A percentile compares a stretch with the other conserved stretches of the same genome.
Conservation (phyloP, 2,888 invertebrate genomes). For the Euzetes globulus region DNA sequence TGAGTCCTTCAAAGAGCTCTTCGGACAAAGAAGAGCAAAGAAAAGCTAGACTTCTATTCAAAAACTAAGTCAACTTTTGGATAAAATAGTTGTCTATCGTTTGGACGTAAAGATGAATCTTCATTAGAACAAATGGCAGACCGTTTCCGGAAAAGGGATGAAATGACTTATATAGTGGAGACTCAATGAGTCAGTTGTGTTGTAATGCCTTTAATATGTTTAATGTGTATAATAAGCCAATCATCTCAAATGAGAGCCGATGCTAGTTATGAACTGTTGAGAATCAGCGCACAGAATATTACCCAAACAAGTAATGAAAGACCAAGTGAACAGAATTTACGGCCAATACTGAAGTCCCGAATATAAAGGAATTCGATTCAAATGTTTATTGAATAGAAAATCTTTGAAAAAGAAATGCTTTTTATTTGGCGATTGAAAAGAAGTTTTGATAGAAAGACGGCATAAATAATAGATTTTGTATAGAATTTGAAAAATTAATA, state of each 20-base stretch:
- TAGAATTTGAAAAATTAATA: slow-evolving; percentile 12
- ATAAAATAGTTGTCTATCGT: not conserved
- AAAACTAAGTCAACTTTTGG: not conserved
- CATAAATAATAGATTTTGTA: not conserved
- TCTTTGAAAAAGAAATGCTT: not conserved
- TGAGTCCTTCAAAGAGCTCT: slow-evolving; percentile 13
- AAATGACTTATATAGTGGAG: not conserved
- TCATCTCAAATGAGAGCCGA: not conserved
- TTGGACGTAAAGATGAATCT: not conserved
- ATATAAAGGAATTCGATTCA: not conserved
- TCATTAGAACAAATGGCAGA: slow-evolving; percentile 13
- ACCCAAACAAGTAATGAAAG: not conserved
- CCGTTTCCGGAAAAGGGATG: slow-evolving; percentile 4
- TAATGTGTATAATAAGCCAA: not conserved
- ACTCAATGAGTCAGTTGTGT: not conserved
- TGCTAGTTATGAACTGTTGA: not conserved
- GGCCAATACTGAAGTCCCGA: not conserved
- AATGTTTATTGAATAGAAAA: not conserved
- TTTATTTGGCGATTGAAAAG: not conserved
- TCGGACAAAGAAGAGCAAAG: slow-evolving; percentile 8
- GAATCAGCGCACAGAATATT: not conserved
- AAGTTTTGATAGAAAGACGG: not conserved
- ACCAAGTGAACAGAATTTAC: not conserved
- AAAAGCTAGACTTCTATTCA: slow-evolving; percentile 18
- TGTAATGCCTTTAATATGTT: slow-evolving; percentile 2